Percentiles rank a stretch among this genome's conserved stretches.
phyloP scores from a whole-genome alignment of 2,113 vertebrate species.

The Syrrhaptes paradoxus region DNA sequence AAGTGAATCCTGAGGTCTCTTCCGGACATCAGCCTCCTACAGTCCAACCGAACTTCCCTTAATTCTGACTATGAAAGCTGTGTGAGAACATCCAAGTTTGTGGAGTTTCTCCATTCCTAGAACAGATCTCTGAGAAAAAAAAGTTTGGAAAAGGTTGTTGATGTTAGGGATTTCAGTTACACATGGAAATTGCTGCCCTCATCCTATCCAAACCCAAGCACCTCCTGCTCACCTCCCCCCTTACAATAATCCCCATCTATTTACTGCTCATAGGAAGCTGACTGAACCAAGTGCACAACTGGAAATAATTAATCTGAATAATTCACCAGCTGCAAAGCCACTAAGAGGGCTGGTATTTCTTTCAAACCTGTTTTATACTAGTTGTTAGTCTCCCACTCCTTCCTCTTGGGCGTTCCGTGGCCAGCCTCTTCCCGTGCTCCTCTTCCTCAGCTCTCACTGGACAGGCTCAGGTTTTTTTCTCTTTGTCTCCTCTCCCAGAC shows the following conservation, averaged over 20 bases:
- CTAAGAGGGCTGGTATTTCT: not conserved
- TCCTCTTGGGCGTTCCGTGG: not conserved
- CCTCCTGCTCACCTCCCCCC: not conserved
- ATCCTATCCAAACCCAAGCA: not conserved
- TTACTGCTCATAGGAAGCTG: slow-evolving; percentile 11
- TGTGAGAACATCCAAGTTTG: not conserved
- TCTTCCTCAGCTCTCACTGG: not conserved
- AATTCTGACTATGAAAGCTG: not conserved
- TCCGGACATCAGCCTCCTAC: not conserved
- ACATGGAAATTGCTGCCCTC: not conserved
- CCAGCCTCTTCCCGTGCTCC: not conserved
- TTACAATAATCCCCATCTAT: not conserved
- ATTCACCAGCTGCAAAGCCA: slow-evolving; percentile 32
- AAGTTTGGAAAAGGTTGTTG: not conserved
- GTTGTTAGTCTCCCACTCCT: not conserved
- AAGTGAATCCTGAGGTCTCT: not conserved
- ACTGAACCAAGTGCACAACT: not conserved
- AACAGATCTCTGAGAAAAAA: not conserved
- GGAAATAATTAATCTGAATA: slow-evolving; percentile 50
- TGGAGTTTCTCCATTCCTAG: not conserved
- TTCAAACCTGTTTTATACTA: slow-evolving; percentile 11
- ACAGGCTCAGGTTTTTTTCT: not conserved
- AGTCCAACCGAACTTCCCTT: not conserved
- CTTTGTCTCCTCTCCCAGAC: not conserved
- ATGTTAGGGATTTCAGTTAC: not conserved